These are phyloP conservation scores for Alces alces DNA, from an alignment of 2,113 vertebrate species.

Conservation along the genomic window DNA sequence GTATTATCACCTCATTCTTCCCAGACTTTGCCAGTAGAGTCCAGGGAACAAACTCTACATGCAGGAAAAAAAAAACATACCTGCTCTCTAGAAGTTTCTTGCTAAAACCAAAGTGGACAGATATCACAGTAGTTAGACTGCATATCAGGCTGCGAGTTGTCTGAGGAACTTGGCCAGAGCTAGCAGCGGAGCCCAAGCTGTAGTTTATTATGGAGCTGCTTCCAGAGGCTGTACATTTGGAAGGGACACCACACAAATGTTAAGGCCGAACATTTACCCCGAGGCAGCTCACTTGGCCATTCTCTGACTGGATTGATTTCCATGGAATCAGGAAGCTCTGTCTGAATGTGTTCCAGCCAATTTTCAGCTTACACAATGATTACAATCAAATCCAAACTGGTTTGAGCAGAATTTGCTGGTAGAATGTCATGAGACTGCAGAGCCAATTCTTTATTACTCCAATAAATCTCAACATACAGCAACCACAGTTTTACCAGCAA, in stretches of 20 bases:
- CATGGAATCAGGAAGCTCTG: slow-evolving; percentile 13
- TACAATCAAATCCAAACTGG: slow-evolving; percentile 56
- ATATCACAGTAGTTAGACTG: background rate
- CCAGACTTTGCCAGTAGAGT: background rate
- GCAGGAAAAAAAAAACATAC: background rate
- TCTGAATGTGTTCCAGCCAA: slow-evolving; percentile 39
- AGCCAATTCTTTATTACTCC: slow-evolving; percentile 50
- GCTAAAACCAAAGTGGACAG: background rate
- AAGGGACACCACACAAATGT: background rate
- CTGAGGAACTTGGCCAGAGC: background rate
- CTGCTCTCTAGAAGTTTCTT: background rate
- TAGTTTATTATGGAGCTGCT: background rate
- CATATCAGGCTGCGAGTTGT: background rate
- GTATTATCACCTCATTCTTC: background rate
- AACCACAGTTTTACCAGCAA: slow-evolving; percentile 3
- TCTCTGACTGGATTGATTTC: slow-evolving; percentile 25
- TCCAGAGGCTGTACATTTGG: background rate
- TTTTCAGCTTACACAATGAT: slow-evolving; percentile 28
- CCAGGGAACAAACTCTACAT: background rate
- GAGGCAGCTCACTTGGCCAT: slow-evolving; percentile 3
- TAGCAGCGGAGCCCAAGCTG: background rate
- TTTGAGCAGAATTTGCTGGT: slow-evolving; percentile 45
- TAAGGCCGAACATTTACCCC: background rate
- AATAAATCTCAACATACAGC: slow-evolving; percentile 40
- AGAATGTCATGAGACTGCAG: slow-evolving; percentile 31